These are phyloP conservation scores for Philereme vetulata DNA, from an alignment of 2,888 invertebrate species.

Conservation along the genomic window DNA sequence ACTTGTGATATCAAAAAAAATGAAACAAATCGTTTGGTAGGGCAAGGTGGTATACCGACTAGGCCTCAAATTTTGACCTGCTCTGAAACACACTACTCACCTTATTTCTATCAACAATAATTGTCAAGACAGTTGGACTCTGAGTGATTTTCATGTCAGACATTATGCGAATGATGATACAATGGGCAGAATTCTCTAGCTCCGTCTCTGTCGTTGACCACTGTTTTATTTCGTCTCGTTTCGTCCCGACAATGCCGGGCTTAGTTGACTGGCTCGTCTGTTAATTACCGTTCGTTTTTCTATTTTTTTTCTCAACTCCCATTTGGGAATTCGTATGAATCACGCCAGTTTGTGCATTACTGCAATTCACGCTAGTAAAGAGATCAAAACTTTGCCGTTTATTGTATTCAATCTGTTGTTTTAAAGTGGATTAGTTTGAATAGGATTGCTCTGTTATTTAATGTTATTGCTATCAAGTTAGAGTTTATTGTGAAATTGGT, in stretches of 20 bases:
- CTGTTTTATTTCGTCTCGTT: conserved; percentile 64
- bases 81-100: no score
- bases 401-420: conserved; percentile 44
- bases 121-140: no score
- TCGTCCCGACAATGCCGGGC: conserved; percentile 52
- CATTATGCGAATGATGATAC: neutral
- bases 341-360: conserved; percentile 41
- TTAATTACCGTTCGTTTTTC: conserved; percentile 61
- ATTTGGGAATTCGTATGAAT: conserved; percentile 53
- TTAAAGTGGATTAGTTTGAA: conserved; percentile 47
- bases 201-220: conserved; percentile 39
- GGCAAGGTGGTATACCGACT: no score
- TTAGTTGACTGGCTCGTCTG: conserved; percentile 55
- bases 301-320: conserved; percentile 46
- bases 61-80: no score
- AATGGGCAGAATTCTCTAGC: neutral
- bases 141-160: neutral
- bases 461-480: conserved; percentile 19
- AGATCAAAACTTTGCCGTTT: conserved; percentile 43
- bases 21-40: no score
- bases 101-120: no score
- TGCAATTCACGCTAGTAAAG: conserved; percentile 31
- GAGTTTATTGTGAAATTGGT: conserved; percentile 2
- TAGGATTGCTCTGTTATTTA: conserved; percentile 29
- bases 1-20: no score